A percentile compares a stretch with the other conserved stretches of the same genome.
These are phyloP conservation scores for Simalia tracyae DNA, from an alignment of 2,797 vertebrate genomes.

Conservation along the genomic window DNA sequence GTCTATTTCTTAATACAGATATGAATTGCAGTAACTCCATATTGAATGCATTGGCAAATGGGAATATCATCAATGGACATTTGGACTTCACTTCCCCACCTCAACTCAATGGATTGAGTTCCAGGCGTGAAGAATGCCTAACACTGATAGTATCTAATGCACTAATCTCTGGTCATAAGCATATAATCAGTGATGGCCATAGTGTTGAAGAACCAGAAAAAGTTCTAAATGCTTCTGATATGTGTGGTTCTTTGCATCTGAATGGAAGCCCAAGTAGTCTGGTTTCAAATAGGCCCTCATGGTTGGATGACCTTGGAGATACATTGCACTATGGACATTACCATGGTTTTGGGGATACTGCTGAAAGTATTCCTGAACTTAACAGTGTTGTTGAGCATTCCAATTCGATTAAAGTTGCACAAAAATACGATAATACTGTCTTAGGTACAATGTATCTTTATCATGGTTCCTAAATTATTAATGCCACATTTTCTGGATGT, in stretches of 20 bases:
- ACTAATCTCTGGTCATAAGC: conserved; percentile 53
- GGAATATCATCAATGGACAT: conserved; percentile 78
- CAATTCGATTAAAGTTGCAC: conserved; percentile 83
- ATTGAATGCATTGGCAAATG: conserved; percentile 77
- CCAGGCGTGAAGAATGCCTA: conserved; percentile 62
- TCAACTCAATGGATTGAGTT: conserved; percentile 73
- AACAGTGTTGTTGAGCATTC: conserved; percentile 89
- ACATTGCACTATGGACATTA: conserved; percentile 89
- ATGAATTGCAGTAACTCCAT: conserved; percentile 78
- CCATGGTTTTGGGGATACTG: conserved; percentile 95
- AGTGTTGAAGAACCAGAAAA: conserved; percentile 60
- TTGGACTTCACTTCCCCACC: conserved; percentile 67
- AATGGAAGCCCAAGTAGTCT: conserved; percentile 83
- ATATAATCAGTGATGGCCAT: conserved; percentile 41
- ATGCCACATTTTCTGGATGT: not conserved
- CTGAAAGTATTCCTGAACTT: conserved; percentile 87
- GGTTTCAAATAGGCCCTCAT: conserved; percentile 76
- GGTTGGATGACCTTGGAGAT: conserved; percentile 77
- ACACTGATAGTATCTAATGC: conserved; percentile 43
- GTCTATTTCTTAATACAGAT: conserved; percentile 82
- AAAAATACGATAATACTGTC: conserved; percentile 79
- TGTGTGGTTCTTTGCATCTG: conserved; percentile 90
- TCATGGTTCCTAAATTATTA: conserved; percentile 79
- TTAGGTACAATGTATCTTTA: conserved; percentile 85
- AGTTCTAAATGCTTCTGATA: conserved; percentile 66